Evolutionary conservation across 1,140 invertebrate genomes (phyloP).

Genomic region (Caenorhabditis remanei): DNA sequence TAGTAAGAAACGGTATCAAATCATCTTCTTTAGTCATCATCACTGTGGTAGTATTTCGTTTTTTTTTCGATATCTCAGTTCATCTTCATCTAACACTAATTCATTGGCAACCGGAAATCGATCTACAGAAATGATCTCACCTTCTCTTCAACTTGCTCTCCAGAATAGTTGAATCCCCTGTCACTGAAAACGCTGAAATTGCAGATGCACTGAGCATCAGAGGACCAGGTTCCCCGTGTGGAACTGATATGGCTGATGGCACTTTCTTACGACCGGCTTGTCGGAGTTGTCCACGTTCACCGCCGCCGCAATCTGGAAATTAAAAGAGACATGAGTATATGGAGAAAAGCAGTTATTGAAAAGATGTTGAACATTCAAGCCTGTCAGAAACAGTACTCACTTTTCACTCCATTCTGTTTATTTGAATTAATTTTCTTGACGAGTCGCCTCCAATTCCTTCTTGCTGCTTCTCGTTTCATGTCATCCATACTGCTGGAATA

Average conservation of each 20-base stretch:
- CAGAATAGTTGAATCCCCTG: conserved; percentile 54
- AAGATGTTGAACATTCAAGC: too few species aligned
- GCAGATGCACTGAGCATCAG: conserved; percentile 54
- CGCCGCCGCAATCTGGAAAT: conserved; percentile 6
- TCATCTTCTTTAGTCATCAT: too few species aligned
- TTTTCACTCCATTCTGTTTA: conserved; percentile 50
- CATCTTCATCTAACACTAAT: too few species aligned
- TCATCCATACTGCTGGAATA: conserved; percentile 31
- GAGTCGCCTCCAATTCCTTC: conserved; percentile 43
- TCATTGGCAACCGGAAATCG: too few species aligned
- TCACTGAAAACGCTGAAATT: conserved; percentile 56
- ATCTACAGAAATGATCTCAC: conserved; percentile 12
- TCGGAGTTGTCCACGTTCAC: conserved; percentile 14
- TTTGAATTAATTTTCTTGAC: conserved; percentile 33
- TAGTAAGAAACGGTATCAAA: too few species aligned
- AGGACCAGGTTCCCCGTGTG: conserved; percentile 32
- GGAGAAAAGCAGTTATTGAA: too few species aligned
- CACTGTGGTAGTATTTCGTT: too few species aligned
- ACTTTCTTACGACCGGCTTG: conserved; percentile 24
- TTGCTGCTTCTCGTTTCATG: conserved; percentile 42
- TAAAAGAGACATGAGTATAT: neutral
- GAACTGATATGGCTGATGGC: neutral
- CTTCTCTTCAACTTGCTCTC: conserved; percentile 66
- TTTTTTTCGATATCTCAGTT: too few species aligned
- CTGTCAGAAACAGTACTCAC: neutral